These are phyloP conservation scores for Hippocampus mohnikei DNA, from an alignment of 2,113 vertebrate genomes.

Conservation along the genomic window DNA sequence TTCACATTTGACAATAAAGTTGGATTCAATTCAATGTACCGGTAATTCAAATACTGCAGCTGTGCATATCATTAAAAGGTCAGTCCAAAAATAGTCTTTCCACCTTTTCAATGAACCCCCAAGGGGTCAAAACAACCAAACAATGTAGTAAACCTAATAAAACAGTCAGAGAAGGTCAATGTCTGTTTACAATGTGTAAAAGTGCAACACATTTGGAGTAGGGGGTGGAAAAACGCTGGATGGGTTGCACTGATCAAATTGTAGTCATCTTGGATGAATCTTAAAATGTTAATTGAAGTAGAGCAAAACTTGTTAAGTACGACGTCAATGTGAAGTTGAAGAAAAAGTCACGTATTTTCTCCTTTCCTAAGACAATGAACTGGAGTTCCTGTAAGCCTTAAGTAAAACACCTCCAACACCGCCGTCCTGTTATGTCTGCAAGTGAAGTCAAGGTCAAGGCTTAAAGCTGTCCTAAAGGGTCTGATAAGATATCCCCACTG, in stretches of 20 bases:
- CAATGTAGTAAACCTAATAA: not conserved
- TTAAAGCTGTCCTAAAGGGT: slow-evolving; percentile 8
- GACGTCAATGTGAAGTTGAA: not conserved
- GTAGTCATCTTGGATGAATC: no score
- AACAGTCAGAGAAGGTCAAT: no score
- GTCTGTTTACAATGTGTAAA: not conserved
- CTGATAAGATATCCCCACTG: slow-evolving; percentile 7
- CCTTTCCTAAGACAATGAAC: not conserved
- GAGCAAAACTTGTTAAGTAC: not conserved
- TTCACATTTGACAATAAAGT: no score
- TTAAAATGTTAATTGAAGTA: not conserved
- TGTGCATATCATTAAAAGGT: no score
- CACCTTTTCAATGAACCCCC: no score
- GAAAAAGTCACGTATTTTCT: not conserved
- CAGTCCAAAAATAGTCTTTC: no score
- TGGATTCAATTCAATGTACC: no score
- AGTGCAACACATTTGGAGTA: not conserved
- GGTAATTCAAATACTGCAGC: no score
- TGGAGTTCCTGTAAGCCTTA: not conserved
- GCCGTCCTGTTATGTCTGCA: slow-evolving; percentile 29
- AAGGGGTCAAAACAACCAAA: no score
- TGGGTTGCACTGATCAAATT: no score
- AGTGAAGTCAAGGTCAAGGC: slow-evolving; percentile 30
- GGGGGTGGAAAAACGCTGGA: no score
- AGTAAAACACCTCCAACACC: not conserved